Conservation (phyloP, 2,113 vertebrate species). For the Amblyopsis rosae region DNA sequence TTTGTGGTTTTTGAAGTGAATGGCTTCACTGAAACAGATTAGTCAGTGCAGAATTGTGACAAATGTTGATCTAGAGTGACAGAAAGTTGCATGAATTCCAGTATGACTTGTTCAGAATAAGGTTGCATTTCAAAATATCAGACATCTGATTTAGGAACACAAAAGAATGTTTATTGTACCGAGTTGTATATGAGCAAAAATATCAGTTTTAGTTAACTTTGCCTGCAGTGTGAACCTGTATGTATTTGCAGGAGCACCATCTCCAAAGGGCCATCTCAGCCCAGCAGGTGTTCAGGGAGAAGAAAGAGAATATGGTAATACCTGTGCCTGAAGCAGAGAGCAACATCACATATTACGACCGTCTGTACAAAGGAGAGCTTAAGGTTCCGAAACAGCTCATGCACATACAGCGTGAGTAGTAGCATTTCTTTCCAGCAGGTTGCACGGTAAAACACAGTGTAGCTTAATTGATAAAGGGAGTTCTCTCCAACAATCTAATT, state of each 20-base stretch:
- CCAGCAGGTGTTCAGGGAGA: slow-evolving; percentile 93
- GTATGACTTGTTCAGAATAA: no score
- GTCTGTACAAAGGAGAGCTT: slow-evolving; percentile 90
- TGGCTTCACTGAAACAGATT: no score
- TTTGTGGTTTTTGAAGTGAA: no score
- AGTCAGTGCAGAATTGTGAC: no score
- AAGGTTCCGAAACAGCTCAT: slow-evolving; percentile 93
- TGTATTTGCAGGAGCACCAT: slow-evolving; percentile 87
- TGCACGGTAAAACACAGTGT: background rate
- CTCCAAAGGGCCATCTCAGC: slow-evolving; percentile 93
- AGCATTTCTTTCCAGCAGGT: background rate
- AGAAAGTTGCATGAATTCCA: no score
- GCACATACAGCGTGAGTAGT: slow-evolving; percentile 90
- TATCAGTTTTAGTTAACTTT: no score
- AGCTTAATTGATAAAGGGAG: background rate
- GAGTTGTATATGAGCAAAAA: no score
- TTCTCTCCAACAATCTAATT: background rate
- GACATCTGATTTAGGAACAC: no score
- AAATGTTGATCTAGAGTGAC: no score
- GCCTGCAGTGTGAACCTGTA: no score
- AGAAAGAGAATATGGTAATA: slow-evolving; percentile 95
- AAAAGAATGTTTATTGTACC: no score
- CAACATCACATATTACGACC: slow-evolving; percentile 91
- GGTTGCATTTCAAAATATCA: no score
- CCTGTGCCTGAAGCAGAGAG: slow-evolving; percentile 92